Percentiles rank a stretch among this genome's conserved stretches.
Conservation (phyloP, 2,113 vertebrate genomes). For the Psettodes erumei region DNA sequence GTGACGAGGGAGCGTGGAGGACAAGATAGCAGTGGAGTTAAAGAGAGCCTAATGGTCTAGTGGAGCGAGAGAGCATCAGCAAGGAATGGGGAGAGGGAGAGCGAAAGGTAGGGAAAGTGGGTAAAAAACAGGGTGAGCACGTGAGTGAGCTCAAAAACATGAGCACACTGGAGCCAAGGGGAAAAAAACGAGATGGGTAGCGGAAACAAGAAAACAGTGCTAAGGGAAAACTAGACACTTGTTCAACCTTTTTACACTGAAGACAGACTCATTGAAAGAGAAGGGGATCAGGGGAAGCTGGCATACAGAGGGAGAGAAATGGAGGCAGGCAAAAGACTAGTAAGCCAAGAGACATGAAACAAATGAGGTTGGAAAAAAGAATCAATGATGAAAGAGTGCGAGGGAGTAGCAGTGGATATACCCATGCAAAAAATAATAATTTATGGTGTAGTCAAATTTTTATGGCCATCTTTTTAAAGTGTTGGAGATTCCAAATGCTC, state of each 20-base stretch:
- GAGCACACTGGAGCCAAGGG: not conserved
- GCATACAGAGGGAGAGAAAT: not conserved
- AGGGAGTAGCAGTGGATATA: too few species aligned
- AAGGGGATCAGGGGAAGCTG: not conserved
- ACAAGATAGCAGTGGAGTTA: constrained; percentile 52
- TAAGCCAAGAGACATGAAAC: not conserved
- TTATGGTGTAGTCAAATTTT: too few species aligned
- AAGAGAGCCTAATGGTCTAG: constrained; percentile 60
- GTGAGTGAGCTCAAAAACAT: constrained; percentile 23
- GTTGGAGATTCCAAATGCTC: not conserved
- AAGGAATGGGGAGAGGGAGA: constrained; percentile 17
- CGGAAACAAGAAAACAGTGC: constrained; percentile 6
- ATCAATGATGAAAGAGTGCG: not conserved
- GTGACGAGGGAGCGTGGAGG: constrained; percentile 40
- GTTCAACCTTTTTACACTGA: constrained; percentile 30
- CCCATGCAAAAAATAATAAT: too few species aligned
- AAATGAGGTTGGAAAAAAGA: not conserved
- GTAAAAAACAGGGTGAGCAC: constrained; percentile 27
- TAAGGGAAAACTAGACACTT: constrained; percentile 17
- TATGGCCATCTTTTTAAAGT: too few species aligned
- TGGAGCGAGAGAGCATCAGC: constrained; percentile 57
- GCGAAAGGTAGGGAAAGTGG: constrained; percentile 37
- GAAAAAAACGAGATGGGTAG: not conserved
- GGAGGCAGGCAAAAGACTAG: constrained; percentile 1
- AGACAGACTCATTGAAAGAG: not conserved